phyloP scores from a whole-genome alignment of 1,140 invertebrate species.

The Drosophila navojoa region DNA sequence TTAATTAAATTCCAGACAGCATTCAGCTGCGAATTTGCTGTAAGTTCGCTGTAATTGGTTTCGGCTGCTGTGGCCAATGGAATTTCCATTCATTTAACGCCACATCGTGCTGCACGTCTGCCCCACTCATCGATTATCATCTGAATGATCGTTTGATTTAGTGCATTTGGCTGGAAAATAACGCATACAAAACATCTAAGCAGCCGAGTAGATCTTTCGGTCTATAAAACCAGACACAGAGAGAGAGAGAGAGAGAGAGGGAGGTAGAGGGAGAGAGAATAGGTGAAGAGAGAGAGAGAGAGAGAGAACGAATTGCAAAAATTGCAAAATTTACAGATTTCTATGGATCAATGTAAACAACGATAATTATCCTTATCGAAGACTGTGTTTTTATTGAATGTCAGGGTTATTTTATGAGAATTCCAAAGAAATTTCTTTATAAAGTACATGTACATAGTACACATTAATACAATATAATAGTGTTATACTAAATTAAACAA shows the following conservation, averaged over 20 bases:
- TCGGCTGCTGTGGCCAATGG: slow-evolving; percentile 42
- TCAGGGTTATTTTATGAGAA: neutral
- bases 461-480: too few relatives aligned
- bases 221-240: slow-evolving; percentile 13
- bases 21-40: slow-evolving; percentile 49
- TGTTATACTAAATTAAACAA: too few relatives aligned
- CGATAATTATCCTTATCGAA: slow-evolving; percentile 8
- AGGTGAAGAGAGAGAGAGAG: neutral
- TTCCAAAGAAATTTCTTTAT: neutral
- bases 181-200: slow-evolving; percentile 39
- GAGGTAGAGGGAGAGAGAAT: neutral
- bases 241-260: neutral
- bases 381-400: slow-evolving; percentile 7
- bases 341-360: slow-evolving; percentile 14
- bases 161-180: slow-evolving; percentile 61
- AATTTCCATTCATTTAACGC: slow-evolving; percentile 78
- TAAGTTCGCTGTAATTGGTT: slow-evolving; percentile 71
- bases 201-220: slow-evolving; percentile 9
- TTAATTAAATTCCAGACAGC: slow-evolving; percentile 79
- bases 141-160: slow-evolving; percentile 69
- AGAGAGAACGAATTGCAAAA: neutral
- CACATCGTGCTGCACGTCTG: slow-evolving; percentile 51
- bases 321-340: slow-evolving; percentile 6
- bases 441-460: too few relatives aligned
- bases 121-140: slow-evolving; percentile 64